phyloP scores from a whole-genome alignment of 1,140 invertebrate genomes.

The Drosophila eugracilis region DNA sequence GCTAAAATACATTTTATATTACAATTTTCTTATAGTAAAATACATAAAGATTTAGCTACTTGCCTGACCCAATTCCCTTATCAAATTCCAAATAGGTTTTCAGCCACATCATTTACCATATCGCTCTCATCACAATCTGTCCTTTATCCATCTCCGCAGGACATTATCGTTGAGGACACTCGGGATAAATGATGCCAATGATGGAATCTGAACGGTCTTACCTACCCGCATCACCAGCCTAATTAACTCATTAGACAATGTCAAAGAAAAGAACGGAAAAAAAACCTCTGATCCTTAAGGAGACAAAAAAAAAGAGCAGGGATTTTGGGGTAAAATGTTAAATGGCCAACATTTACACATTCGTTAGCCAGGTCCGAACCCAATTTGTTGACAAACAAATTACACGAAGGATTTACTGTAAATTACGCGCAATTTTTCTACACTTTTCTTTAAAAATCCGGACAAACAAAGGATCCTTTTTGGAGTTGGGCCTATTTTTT shows the following conservation, averaged over 20 bases:
- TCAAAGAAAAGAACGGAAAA: constrained; percentile 45
- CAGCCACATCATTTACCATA: constrained; percentile 35
- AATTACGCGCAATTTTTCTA: constrained; percentile 80
- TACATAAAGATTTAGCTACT: background rate
- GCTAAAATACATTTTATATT: no score
- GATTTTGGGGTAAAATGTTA: constrained; percentile 55
- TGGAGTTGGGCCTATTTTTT: constrained; percentile 33
- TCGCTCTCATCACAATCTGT: constrained; percentile 13
- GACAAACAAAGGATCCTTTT: constrained; percentile 41
- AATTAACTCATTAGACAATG: constrained; percentile 83
- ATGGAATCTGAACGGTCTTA: constrained; percentile 48
- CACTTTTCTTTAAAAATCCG: constrained; percentile 70
- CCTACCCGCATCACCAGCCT: constrained; percentile 61
- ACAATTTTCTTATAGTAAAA: no score
- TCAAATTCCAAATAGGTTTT: constrained; percentile 5
- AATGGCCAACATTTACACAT: constrained; percentile 78
- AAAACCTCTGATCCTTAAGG: constrained; percentile 6
- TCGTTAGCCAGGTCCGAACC: constrained; percentile 30
- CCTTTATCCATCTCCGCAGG: constrained; percentile 22
- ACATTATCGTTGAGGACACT: constrained; percentile 48
- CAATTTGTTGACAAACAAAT: constrained; percentile 82
- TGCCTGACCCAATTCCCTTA: background rate
- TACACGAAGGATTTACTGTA: constrained; percentile 76
- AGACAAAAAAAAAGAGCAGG: constrained; percentile 3
- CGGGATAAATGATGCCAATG: constrained; percentile 39